Evolutionary conservation across 1,140 invertebrate species (phyloP).

Genomic region (Condylostylus longicornis): DNA sequence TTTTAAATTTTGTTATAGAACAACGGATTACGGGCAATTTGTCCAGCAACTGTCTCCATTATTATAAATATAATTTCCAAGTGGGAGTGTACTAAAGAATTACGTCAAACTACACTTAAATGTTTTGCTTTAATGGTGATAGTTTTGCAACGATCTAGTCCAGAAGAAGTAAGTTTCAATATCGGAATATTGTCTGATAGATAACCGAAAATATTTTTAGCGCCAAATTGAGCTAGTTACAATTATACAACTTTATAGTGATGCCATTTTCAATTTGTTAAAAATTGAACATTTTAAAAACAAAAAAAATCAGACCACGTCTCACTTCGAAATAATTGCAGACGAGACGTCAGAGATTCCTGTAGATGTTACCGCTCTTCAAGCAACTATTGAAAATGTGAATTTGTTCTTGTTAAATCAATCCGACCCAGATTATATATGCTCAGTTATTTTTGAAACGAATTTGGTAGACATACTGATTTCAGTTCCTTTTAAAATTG

Average conservation of each 20-base stretch:
- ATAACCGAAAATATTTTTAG: conserved; percentile 24
- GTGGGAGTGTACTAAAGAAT: conserved; percentile 22
- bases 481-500: conserved; percentile 17
- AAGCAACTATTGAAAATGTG: conserved; percentile 17
- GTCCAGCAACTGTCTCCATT: conserved; percentile 44
- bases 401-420: conserved; percentile 14
- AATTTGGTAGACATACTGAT: conserved; percentile 25
- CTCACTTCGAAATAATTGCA: background rate
- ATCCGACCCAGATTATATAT: conserved; percentile 6
- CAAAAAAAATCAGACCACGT: too few species aligned
- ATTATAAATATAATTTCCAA: conserved; percentile 36
- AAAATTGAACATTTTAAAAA: conserved; percentile 23
- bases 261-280: conserved; percentile 25
- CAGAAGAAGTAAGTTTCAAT: conserved; percentile 38
- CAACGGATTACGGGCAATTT: conserved; percentile 44
- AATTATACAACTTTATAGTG: conserved; percentile 39
- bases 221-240: conserved; percentile 43
- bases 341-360: too few species aligned
- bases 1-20: conserved; percentile 33
- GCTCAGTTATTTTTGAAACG: conserved; percentile 20
- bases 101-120: conserved; percentile 35
- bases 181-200: background rate
- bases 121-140: conserved; percentile 43
- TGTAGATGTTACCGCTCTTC: conserved; percentile 21
- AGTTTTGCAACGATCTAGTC: conserved; percentile 38